Conservation (phyloP, 2,113 vertebrate species). For the human region GRCh38 chr18:24934501-24935000, state of each 20-base stretch:
- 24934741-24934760: neutral
- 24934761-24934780: neutral
- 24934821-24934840: fast-evolving
- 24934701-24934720: neutral
- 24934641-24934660: neutral
- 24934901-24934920: neutral
- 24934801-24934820: neutral
- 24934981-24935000: neutral
- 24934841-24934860: fast-evolving
- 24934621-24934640: neutral
- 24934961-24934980: neutral
- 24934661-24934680: neutral
- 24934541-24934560: neutral
- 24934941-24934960: neutral
- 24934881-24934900: neutral
- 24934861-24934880: too few relatives aligned
- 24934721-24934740: neutral
- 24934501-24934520: slow-evolving; percentile 49
- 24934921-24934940: neutral
- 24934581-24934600: slow-evolving; percentile 42
- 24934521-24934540: slow-evolving; percentile 61
- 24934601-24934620: slow-evolving; percentile 44
- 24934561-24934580: slow-evolving; percentile 19
- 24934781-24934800: neutral
- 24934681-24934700: neutral